A percentile compares a stretch with the other conserved stretches of the same genome.
Evolutionary conservation across 2,113 vertebrate genomes (phyloP).

Genomic region (Motacilla alba): DNA sequence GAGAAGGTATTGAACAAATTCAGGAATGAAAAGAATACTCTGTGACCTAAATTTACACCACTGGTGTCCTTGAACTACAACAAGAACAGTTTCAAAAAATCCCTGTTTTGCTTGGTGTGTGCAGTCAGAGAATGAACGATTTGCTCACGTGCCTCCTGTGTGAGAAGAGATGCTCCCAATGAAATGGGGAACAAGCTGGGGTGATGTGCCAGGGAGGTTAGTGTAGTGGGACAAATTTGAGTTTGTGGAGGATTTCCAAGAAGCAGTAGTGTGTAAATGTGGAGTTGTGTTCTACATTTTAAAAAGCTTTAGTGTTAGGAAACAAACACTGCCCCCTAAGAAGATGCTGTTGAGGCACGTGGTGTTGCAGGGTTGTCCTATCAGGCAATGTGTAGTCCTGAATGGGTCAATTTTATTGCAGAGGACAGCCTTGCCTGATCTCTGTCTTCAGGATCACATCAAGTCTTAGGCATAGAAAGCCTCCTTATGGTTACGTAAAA

Average conservation of each 20-base stretch:
- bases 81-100: neutral
- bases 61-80: neutral
- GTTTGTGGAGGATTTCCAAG: neutral
- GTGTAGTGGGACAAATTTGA: neutral
- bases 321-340: neutral
- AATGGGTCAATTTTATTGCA: neutral
- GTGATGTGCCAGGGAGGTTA: neutral
- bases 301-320: neutral
- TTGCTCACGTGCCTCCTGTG: neutral
- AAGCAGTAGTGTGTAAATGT: neutral
- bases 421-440: neutral
- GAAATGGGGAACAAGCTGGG: neutral
- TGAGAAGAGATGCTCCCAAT: neutral
- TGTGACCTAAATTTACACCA: neutral
- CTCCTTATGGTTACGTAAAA: neutral
- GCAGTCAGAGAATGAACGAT: neutral
- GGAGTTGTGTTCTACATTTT: neutral
- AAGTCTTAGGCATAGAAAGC: neutral
- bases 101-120: neutral
- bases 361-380: neutral
- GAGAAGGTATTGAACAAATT: neutral
- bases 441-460: neutral
- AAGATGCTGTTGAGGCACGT: neutral
- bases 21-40: neutral
- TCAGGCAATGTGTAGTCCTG: neutral